These are phyloP conservation scores for Mythimna albipuncta DNA, from an alignment of 2,888 invertebrate species.

Conservation along the genomic window DNA sequence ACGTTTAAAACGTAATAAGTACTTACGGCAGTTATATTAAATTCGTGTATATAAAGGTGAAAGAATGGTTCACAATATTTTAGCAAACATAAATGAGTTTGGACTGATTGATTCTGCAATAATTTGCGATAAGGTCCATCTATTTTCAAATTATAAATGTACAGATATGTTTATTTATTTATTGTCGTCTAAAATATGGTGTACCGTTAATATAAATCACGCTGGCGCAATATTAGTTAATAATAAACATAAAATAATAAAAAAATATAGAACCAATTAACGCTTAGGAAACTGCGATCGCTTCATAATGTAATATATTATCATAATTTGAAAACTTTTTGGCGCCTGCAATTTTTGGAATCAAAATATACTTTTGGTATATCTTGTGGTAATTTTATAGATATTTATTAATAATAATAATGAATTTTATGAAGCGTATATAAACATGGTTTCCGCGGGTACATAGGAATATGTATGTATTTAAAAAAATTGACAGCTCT, in stretches of 20 bases:
- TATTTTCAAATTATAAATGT: constrained; percentile 20
- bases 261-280: constrained; percentile 52
- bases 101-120: not conserved
- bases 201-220: constrained; percentile 34
- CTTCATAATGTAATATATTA: constrained; percentile 33
- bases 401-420: constrained; percentile 27
- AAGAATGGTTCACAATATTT: constrained; percentile 47
- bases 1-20: constrained; percentile 52
- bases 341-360: constrained; percentile 30
- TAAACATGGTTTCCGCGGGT: constrained; percentile 37
- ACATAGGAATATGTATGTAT: constrained; percentile 60
- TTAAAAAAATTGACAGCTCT: constrained; percentile 66
- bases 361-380: constrained; percentile 29
- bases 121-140: not conserved
- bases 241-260: constrained; percentile 16
- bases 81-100: not conserved
- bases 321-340: constrained; percentile 14
- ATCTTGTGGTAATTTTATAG: constrained; percentile 27
- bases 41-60: constrained; percentile 36
- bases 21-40: constrained; percentile 59
- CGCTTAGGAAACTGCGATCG: constrained; percentile 47
- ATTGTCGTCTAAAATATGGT: constrained; percentile 32
- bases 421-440: constrained; percentile 39
- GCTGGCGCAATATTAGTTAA: constrained; percentile 52
- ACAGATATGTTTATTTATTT: constrained; percentile 25